Conservation (phyloP, 2,113 vertebrate species). For the Prionailurus bengalensis region DNA sequence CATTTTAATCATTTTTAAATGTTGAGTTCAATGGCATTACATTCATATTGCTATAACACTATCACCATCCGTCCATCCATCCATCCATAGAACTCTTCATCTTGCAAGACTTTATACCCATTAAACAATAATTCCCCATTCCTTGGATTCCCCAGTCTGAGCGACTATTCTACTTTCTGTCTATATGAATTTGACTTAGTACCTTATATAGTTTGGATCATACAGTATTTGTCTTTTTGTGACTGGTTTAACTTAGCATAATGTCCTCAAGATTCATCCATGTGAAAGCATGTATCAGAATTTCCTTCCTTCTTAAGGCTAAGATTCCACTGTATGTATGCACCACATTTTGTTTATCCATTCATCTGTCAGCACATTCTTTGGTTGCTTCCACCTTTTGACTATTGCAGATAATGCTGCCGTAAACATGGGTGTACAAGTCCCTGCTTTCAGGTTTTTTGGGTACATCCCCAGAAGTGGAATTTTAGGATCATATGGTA, state of each 20-base stretch:
- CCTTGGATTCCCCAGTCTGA: background rate
- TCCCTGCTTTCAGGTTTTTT: background rate
- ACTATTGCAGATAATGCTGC: background rate
- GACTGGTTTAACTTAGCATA: background rate
- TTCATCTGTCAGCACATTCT: background rate
- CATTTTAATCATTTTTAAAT: background rate
- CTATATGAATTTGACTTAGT: background rate
- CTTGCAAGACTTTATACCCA: background rate
- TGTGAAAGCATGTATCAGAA: slow-evolving; percentile 18
- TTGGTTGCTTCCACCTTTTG: background rate
- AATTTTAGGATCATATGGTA: background rate
- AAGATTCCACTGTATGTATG: background rate
- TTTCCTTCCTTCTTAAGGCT: background rate
- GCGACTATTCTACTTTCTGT: background rate
- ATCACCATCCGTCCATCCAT: background rate
- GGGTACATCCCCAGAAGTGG: background rate
- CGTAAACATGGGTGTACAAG: background rate
- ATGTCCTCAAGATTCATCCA: background rate
- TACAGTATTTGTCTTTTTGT: background rate
- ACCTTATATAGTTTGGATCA: background rate
- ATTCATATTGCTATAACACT: background rate
- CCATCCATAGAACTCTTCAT: background rate
- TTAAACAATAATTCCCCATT: background rate
- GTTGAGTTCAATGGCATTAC: background rate
- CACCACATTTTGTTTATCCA: background rate